Percentiles rank a stretch among this genome's conserved stretches.
Evolutionary conservation across 2,113 vertebrate genomes (phyloP).

Genomic region (Myrmecophaga tridactyla): DNA sequence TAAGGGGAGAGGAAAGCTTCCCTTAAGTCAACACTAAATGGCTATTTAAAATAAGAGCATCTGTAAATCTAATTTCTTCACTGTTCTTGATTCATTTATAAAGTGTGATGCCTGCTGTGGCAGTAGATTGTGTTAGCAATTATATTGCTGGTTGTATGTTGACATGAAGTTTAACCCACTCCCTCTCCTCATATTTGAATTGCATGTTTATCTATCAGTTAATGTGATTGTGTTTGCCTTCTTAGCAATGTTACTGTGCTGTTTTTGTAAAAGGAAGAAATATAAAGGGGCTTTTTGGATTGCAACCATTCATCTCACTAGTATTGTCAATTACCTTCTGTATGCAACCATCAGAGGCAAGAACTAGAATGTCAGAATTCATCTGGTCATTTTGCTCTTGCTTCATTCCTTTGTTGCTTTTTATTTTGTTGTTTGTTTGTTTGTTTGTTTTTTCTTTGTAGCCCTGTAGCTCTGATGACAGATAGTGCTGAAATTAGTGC

Average conservation of each 20-base stretch:
- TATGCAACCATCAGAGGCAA: not conserved
- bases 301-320: not conserved
- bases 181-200: conserved; percentile 23
- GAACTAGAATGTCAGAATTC: not conserved
- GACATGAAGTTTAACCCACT: conserved; percentile 12
- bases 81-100: conserved; percentile 44
- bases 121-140: not conserved
- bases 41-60: conserved; percentile 8
- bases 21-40: conserved; percentile 28
- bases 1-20: not conserved
- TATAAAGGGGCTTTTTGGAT: not conserved
- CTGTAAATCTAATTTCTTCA: conserved; percentile 37
- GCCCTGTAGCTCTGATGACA: not conserved
- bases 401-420: conserved; percentile 7
- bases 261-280: not conserved
- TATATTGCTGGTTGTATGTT: not conserved
- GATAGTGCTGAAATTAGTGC: not conserved
- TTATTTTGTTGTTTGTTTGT: too few species aligned
- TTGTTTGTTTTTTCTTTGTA: not conserved
- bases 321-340: not conserved
- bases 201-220: conserved; percentile 32
- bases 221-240: not conserved
- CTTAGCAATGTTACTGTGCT: not conserved
- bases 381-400: not conserved
- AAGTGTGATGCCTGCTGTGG: not conserved